Percentiles rank a stretch among this genome's conserved stretches.
Evolutionary conservation across 2,888 invertebrate genomes (phyloP).

Genomic region (Agapostemon virescens): DNA sequence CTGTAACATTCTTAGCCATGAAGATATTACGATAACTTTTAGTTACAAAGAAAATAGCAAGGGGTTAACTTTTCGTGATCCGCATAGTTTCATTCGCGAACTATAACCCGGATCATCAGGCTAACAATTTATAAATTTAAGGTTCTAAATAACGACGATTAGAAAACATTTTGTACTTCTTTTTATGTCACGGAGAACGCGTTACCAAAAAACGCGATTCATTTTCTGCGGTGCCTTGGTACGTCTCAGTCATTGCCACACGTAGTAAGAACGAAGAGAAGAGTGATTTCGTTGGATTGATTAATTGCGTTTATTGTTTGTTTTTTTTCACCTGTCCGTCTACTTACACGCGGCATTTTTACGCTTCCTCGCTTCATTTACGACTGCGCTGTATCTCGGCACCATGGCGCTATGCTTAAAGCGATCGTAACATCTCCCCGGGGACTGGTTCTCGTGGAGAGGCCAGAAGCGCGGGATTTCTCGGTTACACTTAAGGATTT

Average conservation of each 20-base stretch:
- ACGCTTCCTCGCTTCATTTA: slow-evolving; percentile 11
- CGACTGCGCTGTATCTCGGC: slow-evolving; percentile 13
- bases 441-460: slow-evolving; percentile 50
- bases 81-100: neutral
- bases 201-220: neutral
- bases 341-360: neutral
- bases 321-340: slow-evolving; percentile 6
- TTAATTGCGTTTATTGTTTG: neutral
- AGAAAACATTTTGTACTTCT: neutral
- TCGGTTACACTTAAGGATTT: slow-evolving; percentile 70
- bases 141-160: neutral
- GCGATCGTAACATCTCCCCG: slow-evolving; percentile 58
- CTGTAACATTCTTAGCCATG: too few species aligned
- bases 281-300: neutral
- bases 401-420: slow-evolving; percentile 45
- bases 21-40: too few species aligned
- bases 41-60: too few species aligned
- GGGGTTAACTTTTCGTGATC: too few species aligned
- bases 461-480: slow-evolving; percentile 50
- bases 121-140: neutral
- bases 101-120: neutral
- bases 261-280: neutral
- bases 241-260: neutral
- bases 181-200: neutral
- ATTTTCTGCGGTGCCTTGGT: neutral